Percentiles rank a stretch among this genome's conserved stretches.
phyloP scores from a whole-genome alignment of 2,888 invertebrate genomes.

The Bibio marci region DNA sequence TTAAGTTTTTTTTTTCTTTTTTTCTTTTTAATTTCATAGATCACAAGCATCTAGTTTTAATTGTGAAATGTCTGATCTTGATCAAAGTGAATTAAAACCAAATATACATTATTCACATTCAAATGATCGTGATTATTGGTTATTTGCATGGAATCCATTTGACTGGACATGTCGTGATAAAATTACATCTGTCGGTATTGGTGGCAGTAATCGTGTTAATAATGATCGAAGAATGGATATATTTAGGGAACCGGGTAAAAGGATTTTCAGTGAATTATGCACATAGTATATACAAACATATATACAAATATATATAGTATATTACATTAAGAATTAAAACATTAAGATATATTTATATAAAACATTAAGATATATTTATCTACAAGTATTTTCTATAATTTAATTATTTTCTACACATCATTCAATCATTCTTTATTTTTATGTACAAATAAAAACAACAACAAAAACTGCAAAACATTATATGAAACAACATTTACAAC shows the following conservation, averaged over 20 bases:
- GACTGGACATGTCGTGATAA: slow-evolving; percentile 48
- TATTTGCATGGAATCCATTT: slow-evolving; percentile 64
- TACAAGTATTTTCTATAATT: too few species aligned
- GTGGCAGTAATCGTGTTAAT: slow-evolving; percentile 18
- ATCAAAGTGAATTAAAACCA: slow-evolving; percentile 54
- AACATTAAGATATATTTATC: too few species aligned
- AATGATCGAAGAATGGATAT: slow-evolving; percentile 31
- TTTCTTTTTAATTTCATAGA: slow-evolving; percentile 11
- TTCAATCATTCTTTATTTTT: too few species aligned
- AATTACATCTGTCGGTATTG: slow-evolving; percentile 27
- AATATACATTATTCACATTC: slow-evolving; percentile 51
- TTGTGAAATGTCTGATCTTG: slow-evolving; percentile 61
- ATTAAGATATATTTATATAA: not conserved
- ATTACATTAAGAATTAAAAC: too few species aligned
- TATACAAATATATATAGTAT: not conserved
- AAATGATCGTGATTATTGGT: slow-evolving; percentile 44
- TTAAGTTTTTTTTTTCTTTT: not conserved
- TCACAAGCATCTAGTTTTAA: slow-evolving; percentile 32
- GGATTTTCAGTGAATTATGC: slow-evolving; percentile 26
- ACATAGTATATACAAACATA: slow-evolving; percentile 12
- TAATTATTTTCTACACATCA: too few species aligned
- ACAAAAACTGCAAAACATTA: not conserved
- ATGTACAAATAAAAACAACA: too few species aligned
- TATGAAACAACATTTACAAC: not conserved
- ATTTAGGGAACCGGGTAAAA: slow-evolving; percentile 31